These are phyloP conservation scores for Tyto alba DNA, from an alignment of 2,113 vertebrate species.

Conservation along the genomic window DNA sequence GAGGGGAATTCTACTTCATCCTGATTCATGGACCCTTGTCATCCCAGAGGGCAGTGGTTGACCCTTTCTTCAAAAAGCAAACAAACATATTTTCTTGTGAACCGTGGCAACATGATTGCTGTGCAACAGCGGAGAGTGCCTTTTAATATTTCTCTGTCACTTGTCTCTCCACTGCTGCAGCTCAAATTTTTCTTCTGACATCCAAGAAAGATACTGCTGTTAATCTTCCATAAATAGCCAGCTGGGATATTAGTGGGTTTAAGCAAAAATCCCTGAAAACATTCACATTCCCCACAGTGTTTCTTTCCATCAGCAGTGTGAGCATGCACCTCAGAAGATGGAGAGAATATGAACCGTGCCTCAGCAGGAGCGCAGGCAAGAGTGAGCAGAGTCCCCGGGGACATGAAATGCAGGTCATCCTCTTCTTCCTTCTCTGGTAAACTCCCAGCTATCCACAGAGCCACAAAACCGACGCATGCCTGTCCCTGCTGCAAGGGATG, in stretches of 20 bases:
- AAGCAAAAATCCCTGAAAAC: neutral
- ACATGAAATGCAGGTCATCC: neutral
- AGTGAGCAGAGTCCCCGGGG: accelerated
- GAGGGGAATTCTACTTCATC: neutral
- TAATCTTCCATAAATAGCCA: neutral
- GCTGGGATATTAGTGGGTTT: neutral
- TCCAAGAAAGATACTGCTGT: neutral
- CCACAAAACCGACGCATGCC: accelerated
- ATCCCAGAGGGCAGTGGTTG: neutral
- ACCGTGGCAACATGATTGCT: neutral
- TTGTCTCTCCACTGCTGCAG: neutral
- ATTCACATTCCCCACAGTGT: accelerated
- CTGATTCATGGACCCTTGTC: neutral
- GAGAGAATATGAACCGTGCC: neutral
- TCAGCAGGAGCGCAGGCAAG: accelerated
- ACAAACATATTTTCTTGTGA: neutral
- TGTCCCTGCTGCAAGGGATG: neutral
- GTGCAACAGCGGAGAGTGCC: accelerated
- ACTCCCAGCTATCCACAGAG: neutral
- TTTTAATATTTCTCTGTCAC: neutral
- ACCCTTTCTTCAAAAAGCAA: neutral
- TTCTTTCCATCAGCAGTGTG: neutral
- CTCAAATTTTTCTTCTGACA: neutral
- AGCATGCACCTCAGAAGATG: neutral
- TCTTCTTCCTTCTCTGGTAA: neutral